These are phyloP conservation scores for Pristionchus exspectatus DNA, from an alignment of 2,888 invertebrate species.

Conservation along the genomic window DNA sequence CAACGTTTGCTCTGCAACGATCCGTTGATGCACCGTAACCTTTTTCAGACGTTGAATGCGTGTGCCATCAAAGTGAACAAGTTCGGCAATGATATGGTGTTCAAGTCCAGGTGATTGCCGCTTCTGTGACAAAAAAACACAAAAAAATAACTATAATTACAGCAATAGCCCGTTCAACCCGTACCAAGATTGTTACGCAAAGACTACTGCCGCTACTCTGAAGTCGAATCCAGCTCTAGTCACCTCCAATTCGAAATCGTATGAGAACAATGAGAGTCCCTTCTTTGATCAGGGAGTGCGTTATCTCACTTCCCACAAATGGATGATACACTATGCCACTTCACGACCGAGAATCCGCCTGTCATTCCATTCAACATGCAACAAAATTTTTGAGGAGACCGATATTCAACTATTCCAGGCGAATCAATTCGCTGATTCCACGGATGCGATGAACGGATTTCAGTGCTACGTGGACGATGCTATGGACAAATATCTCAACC, in stretches of 20 bases:
- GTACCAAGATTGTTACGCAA: constrained; percentile 67
- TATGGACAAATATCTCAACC: constrained; percentile 64
- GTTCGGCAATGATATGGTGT: constrained; percentile 59
- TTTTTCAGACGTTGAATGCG: background rate
- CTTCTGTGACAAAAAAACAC: background rate
- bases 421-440: constrained; percentile 62
- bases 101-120: constrained; percentile 55
- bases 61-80: constrained; percentile 66
- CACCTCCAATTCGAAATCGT: constrained; percentile 51
- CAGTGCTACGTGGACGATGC: constrained; percentile 66
- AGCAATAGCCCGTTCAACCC: constrained; percentile 74
- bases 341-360: too few species aligned
- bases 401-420: constrained; percentile 55
- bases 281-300: constrained; percentile 68
- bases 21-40: background rate
- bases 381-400: too few species aligned
- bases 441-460: constrained; percentile 66
- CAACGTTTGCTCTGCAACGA: background rate
- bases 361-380: too few species aligned
- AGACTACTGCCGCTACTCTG: too few species aligned
- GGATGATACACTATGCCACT: too few species aligned
- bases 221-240: background rate
- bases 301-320: background rate
- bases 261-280: constrained; percentile 58
- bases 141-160: too few species aligned